Conservation (phyloP, 2,113 vertebrate genomes). For the rabbit (Oryctolagus cuniculus) region mOryCun1.1 NC_091439.1:27061001-27061500, state of each 20-base stretch:
- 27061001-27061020: too few relatives aligned
- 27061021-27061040: too few relatives aligned
- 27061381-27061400: neutral
- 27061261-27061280: conserved; percentile 24
- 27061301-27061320: neutral
- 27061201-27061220: neutral
- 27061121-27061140: neutral
- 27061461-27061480: too few relatives aligned
- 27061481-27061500: too few relatives aligned
- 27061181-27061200: neutral
- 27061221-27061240: conserved; percentile 32
- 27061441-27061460: too few relatives aligned
- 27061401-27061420: neutral
- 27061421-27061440: too few relatives aligned
- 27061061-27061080: too few relatives aligned
- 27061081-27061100: too few relatives aligned
- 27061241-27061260: neutral
- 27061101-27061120: too few relatives aligned
- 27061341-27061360: neutral
- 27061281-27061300: conserved; percentile 1
- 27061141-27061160: neutral
- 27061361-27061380: neutral
- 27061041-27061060: too few relatives aligned
- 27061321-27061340: neutral
- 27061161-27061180: neutral